phyloP scores from a whole-genome alignment of 2,113 vertebrate genomes.

The Macquaria australasica region DNA sequence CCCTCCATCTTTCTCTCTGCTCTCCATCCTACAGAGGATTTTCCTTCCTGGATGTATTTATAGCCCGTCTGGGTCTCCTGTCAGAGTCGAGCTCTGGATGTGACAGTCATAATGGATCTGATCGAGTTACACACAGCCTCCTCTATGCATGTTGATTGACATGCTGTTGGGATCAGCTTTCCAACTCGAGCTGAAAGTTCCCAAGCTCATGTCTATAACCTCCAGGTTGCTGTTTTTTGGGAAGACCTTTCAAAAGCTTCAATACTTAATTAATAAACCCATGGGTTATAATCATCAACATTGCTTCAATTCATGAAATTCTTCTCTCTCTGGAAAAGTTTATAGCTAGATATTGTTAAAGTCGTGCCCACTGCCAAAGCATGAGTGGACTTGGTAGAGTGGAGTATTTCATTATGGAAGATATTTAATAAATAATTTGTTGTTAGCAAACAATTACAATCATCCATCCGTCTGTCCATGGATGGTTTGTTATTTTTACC shows the following conservation, averaged over 20 bases:
- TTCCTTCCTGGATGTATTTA: slow-evolving; percentile 47
- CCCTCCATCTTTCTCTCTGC: neutral
- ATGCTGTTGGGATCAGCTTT: slow-evolving; percentile 20
- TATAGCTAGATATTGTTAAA: neutral
- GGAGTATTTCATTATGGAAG: too few species aligned
- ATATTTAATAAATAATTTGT: too few species aligned
- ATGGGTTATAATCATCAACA: neutral
- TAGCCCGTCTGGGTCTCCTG: slow-evolving; percentile 13
- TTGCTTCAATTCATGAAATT: neutral
- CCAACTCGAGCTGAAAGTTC: neutral
- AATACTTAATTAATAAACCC: neutral
- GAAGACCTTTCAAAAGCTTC: neutral
- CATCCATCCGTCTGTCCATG: neutral
- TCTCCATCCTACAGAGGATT: slow-evolving; percentile 11
- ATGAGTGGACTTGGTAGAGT: too few species aligned
- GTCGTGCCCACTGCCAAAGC: neutral
- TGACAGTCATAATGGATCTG: slow-evolving; percentile 48
- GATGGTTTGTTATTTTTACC: neutral
- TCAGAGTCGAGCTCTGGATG: slow-evolving; percentile 38
- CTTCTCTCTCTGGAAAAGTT: neutral
- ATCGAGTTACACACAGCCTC: slow-evolving; percentile 51
- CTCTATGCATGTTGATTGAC: slow-evolving; percentile 22
- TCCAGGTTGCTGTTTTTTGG: neutral
- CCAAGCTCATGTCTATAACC: neutral
- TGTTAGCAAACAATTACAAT: too few species aligned